Evolutionary conservation across 2,888 invertebrate genomes (phyloP).

Genomic region (Dermolepida albohirtum): DNA sequence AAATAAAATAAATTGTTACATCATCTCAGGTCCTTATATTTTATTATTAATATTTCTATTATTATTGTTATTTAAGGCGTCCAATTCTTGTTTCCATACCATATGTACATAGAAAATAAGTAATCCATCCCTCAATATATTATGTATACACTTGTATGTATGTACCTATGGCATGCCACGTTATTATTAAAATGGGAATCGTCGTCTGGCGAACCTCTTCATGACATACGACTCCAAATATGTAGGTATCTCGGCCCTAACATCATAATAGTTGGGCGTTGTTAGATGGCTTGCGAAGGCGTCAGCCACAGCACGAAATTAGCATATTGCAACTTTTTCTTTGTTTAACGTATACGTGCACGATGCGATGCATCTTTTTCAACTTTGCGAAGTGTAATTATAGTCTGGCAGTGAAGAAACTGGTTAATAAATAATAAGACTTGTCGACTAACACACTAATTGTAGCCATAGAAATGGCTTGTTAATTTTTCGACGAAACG

Average conservation of each 20-base stretch:
- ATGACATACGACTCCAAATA: constrained; percentile 40
- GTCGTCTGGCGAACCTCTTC: constrained; percentile 26
- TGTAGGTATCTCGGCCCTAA: constrained; percentile 24
- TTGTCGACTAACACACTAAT: constrained; percentile 19
- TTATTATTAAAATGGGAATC: constrained; percentile 34
- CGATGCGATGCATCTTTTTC: constrained; percentile 17
- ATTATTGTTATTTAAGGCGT: too few relatives aligned
- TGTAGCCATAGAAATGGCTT: constrained; percentile 3
- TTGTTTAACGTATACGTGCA: constrained; percentile 12
- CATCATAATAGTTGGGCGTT: constrained; percentile 35
- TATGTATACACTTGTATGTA: constrained; percentile 4
- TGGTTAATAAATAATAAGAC: constrained; percentile 33
- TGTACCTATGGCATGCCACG: constrained; percentile 23
- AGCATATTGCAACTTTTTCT: constrained; percentile 34
- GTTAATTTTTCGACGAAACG: constrained; percentile 22
- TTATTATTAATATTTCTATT: too few relatives aligned
- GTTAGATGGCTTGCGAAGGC: constrained; percentile 32
- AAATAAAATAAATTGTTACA: too few relatives aligned
- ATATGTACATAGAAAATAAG: constrained; percentile 14
- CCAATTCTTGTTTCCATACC: too few relatives aligned
- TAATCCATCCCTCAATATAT: constrained; percentile 24
- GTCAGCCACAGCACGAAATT: constrained; percentile 22
- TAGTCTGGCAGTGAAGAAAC: constrained; percentile 29
- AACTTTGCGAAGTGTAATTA: constrained; percentile 26
- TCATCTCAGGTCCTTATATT: too few relatives aligned